Conservation (phyloP, 2,113 vertebrate species). For the Osmerus eperlanus region DNA sequence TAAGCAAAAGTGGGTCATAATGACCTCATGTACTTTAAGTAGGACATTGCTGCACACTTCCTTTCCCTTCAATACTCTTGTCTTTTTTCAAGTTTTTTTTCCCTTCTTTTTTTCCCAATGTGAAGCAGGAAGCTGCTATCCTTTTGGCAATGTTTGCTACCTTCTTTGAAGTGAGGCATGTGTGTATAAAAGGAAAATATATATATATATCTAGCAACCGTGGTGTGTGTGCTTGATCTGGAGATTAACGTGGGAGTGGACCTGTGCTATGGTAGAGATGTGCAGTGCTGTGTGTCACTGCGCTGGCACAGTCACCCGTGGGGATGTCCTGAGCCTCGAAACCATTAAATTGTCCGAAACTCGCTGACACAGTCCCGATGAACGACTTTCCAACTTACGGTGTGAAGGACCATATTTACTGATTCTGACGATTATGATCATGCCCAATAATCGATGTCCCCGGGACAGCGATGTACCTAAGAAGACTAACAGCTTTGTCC, state of each 20-base stretch:
- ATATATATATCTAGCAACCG: conserved; percentile 38
- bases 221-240: conserved; percentile 60
- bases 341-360: neutral
- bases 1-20: conserved; percentile 75
- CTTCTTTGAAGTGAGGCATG: conserved; percentile 70
- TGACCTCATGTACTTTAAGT: conserved; percentile 76
- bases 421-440: too few relatives aligned
- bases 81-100: conserved; percentile 40
- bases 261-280: conserved; percentile 23
- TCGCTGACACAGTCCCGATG: neutral
- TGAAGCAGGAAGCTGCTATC: conserved; percentile 63
- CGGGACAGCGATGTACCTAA: too few relatives aligned
- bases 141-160: conserved; percentile 65
- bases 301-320: neutral
- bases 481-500: conserved; percentile 10
- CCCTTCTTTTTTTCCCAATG: conserved; percentile 48
- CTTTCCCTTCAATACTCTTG: conserved; percentile 38
- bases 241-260: conserved; percentile 64
- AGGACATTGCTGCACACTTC: conserved; percentile 67
- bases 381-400: neutral
- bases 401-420: neutral
- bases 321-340: neutral
- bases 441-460: too few relatives aligned
- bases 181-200: conserved; percentile 35
- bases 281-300: conserved; percentile 12